These are phyloP conservation scores for Acleris cristana DNA, from an alignment of 2,888 invertebrate genomes.

Conservation along the genomic window DNA sequence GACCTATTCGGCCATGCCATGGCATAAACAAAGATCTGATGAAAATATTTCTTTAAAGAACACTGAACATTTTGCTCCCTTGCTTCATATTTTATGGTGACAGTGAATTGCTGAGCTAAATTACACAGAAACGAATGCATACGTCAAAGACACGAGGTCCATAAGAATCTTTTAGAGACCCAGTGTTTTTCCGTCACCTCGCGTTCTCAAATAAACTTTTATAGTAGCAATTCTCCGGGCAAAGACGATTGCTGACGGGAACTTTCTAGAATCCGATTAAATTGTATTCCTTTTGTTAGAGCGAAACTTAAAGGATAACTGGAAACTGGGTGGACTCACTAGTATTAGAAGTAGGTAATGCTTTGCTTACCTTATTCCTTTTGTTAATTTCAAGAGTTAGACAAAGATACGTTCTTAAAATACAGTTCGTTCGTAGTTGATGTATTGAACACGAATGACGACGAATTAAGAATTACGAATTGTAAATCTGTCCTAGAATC, in stretches of 20 bases:
- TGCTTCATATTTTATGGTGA: constrained; percentile 9
- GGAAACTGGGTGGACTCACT: constrained; percentile 11
- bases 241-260: constrained; percentile 27
- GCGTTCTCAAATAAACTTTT: constrained; percentile 33
- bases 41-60: background rate
- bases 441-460: too few relatives aligned
- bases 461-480: too few relatives aligned
- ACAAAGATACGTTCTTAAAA: too few relatives aligned
- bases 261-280: constrained; percentile 33
- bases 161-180: constrained; percentile 15
- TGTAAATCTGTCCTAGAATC: too few relatives aligned
- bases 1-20: too few relatives aligned
- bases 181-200: constrained; percentile 25
- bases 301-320: constrained; percentile 22
- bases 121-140: constrained; percentile 1
- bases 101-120: constrained; percentile 3
- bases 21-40: too few relatives aligned
- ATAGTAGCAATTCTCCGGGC: constrained; percentile 12
- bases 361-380: background rate
- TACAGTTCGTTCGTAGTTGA: too few relatives aligned
- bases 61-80: constrained; percentile 6
- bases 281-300: constrained; percentile 33
- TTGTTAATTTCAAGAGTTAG: too few relatives aligned
- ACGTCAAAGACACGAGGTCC: constrained; percentile 1
- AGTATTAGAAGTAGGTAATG: constrained; percentile 21